Conservation (phyloP, 2,113 vertebrate species). For the Salvelinus alpinus region DNA sequence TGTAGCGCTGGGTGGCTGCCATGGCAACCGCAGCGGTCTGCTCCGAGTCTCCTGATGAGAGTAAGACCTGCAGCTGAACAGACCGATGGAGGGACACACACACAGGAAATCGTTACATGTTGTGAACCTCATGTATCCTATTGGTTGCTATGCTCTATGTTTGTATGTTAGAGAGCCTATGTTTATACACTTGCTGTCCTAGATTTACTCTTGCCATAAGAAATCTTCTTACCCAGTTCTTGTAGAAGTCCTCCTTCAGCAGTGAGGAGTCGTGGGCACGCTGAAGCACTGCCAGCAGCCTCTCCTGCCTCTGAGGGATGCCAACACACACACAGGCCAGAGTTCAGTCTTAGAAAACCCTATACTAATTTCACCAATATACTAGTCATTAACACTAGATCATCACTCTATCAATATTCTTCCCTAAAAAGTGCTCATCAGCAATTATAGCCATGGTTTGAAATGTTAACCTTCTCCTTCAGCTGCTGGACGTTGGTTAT, state of each 20-base stretch:
- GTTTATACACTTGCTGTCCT: not conserved
- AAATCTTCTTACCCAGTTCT: slow-evolving; percentile 84
- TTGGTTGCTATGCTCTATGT: not conserved
- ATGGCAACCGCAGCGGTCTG: slow-evolving; percentile 75
- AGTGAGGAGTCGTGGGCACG: slow-evolving; percentile 78
- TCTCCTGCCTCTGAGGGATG: slow-evolving; percentile 80
- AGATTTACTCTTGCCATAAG: no score
- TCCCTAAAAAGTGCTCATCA: not conserved
- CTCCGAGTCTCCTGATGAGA: slow-evolving; percentile 62
- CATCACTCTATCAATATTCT: not conserved
- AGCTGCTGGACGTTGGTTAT: slow-evolving; percentile 86
- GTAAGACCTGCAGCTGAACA: slow-evolving; percentile 69
- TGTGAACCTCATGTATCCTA: no score
- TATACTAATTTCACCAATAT: not conserved
- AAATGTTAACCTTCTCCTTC: slow-evolving; percentile 78
- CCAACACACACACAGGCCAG: not conserved
- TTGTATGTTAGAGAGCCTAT: not conserved
- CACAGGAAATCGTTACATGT: no score
- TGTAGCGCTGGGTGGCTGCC: slow-evolving; percentile 71
- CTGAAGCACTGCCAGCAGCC: slow-evolving; percentile 75
- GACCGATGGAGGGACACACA: not conserved
- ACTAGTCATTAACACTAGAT: not conserved
- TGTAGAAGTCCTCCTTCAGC: slow-evolving; percentile 82
- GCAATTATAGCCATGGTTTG: not conserved
- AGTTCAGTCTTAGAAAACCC: not conserved